Evolutionary conservation across 2,888 invertebrate species (phyloP), one percentile per base, ranked within the genome.

Genomic region (Cryptosula pallasiana): DNA sequence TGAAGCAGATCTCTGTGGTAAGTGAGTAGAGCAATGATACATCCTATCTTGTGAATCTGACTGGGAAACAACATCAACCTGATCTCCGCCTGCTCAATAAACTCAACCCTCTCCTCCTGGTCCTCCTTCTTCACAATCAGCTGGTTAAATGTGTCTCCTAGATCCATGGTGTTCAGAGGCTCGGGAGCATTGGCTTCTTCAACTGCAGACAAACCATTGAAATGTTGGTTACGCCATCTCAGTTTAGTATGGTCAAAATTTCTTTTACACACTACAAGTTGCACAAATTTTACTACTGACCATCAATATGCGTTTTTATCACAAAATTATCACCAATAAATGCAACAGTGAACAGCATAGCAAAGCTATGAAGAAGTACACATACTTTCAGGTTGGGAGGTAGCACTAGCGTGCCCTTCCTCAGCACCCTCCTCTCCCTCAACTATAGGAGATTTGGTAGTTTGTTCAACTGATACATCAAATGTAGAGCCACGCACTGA

Each of bases 1-100:
- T 55, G 58, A 76, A 75, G 75, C 34, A 79, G 75, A 73, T 80
- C 80, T 35, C 80, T 74, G 70, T 79, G 76, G 74, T 82, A 79
- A 32, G 80, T 79, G 63, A 82, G 74, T 20, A 81, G 76, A 1
- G 80, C 77, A 54, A 83, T 75, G 20, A 83, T 73, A 55, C 76
- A 76, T 69, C 77, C 78, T 35, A 82, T 77, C 75, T 83, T 83
- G 74, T 81, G 81, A 32, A 82, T 78, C 79, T 82, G 82, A 74
- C 79, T 78, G 0, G 82, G 82, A 74, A 81, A 81, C 72, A 82
- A 75, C 77, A 80, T 77, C 63, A 80, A 77, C 72, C 77, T 79
- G n/a, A 78, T 71, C 27, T 79, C 78, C 5, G 35, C 16, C n/a
- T 71, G 32, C 20, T 72, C 69, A 35, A 58, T 29, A 27, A 35